These are phyloP conservation scores for Cantharis nigra DNA, from an alignment of 2,888 invertebrate species.

Conservation along the genomic window DNA sequence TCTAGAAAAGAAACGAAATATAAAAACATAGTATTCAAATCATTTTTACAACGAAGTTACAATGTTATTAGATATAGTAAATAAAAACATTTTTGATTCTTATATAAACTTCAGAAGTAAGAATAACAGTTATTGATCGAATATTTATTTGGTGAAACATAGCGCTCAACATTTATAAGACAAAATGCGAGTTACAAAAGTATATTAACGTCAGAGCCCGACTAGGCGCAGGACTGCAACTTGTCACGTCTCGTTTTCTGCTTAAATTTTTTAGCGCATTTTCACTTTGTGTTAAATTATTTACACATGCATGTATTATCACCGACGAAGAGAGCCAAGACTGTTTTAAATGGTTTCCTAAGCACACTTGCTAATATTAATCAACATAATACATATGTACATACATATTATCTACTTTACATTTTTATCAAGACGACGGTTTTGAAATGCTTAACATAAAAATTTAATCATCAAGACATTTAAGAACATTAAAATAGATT, in stretches of 20 bases:
- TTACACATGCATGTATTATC: constrained; percentile 20
- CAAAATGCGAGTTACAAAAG: constrained; percentile 27
- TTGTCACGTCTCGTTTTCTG: constrained; percentile 25
- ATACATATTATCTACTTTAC: too few relatives aligned
- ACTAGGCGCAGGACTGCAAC: constrained; percentile 22
- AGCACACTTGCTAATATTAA: background rate
- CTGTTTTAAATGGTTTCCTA: background rate
- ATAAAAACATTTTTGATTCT: background rate
- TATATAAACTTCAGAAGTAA: background rate
- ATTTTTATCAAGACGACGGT: too few relatives aligned
- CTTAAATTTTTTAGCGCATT: constrained; percentile 24
- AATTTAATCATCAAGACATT: background rate
- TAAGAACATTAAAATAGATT: background rate
- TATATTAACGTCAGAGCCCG: constrained; percentile 25
- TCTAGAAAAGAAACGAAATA: background rate
- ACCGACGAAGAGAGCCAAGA: background rate
- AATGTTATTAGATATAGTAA: background rate
- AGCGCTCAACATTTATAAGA: constrained; percentile 24
- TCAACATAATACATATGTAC: too few relatives aligned
- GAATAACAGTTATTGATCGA: constrained; percentile 14
- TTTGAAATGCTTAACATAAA: background rate
- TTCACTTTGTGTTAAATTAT: constrained; percentile 23
- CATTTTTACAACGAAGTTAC: background rate
- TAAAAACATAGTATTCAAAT: background rate
- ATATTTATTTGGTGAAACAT: constrained; percentile 18